Base-by-base conservation (phyloP, 2,888 invertebrate genomes). In the Yponomeuta malinellus region DNA sequence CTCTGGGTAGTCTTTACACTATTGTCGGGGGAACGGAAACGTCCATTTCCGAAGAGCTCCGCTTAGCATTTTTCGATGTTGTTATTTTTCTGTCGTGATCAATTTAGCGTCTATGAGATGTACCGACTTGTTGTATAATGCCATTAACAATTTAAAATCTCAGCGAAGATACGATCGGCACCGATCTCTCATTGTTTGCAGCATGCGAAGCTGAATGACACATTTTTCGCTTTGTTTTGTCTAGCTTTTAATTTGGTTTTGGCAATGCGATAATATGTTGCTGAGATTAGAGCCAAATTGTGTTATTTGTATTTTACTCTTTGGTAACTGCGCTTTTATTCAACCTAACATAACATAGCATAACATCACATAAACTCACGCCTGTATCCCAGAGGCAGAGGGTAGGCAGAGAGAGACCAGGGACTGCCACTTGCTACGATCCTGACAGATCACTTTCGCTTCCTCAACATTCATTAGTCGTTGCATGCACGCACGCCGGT, bases 21-120 rank as follows among this genome's bases (percentile, higher is more conserved):
- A 69, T 69, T 69, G 68, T 69, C 6, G 52, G 52, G 10, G 48
- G 12, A 69, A 69, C 68, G 68, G 68, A 69, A 52, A 69, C 48
- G 52, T 31, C 23, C 48, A 69, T 48, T 69, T 69, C 68, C 68
- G 48, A 69, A 52, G 68, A 52, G 43, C 43, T 52, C 31, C n/a
- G 33, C 52, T 52, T 69, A 52, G 48, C 68, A 59, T 59, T 59
- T 59, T 59, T 9, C 5, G 12, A 6, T 12, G 52, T 59, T 59
- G 52, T 59, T 59, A 43, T 43, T 9, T 59, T 59, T 59, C 52
- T 59, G 52, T 59, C 52, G 52, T 59, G 52, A 59, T 15, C 52
- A 59, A 59, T 59, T 59, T 59, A 59, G 12, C 52, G 52, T 59
- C 52, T 59, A 59, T 59, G 5, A 59, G 52, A 59, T 59, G 2